Conservation (phyloP, 1,140 invertebrate species). For the Leucophenga varia region DNA sequence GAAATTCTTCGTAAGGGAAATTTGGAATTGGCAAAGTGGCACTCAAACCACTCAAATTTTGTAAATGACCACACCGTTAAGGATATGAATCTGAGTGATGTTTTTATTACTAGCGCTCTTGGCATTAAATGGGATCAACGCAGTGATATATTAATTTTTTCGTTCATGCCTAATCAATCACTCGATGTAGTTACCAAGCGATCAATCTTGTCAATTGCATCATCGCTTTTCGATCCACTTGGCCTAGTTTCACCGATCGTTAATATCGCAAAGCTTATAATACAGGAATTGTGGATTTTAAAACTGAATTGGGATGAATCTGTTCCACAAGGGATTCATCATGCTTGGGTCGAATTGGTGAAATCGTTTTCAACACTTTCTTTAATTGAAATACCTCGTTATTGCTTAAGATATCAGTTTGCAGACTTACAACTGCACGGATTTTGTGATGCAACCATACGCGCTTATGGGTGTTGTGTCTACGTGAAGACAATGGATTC, state of each 20-base stretch:
- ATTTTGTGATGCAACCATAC: conserved; percentile 5
- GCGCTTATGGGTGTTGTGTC: neutral
- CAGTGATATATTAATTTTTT: no score
- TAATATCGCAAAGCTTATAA: neutral
- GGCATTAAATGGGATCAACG: no score
- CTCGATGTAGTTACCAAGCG: conserved; percentile 6
- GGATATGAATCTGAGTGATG: neutral
- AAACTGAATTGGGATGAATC: conserved; percentile 7
- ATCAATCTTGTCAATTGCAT: neutral
- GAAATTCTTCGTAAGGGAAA: neutral
- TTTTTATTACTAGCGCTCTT: no score
- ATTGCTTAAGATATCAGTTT: neutral
- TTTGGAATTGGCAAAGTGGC: neutral
- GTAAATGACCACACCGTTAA: neutral
- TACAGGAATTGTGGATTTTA: conserved; percentile 4
- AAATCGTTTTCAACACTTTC: neutral
- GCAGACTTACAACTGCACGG: conserved; percentile 2
- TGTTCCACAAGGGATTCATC: neutral
- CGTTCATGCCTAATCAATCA: no score
- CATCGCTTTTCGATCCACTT: conserved; percentile 4
- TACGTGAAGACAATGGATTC: neutral
- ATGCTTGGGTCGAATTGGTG: neutral
- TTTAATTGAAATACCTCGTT: neutral
- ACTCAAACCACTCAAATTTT: neutral
- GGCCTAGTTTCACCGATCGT: neutral